Evolutionary conservation across 2,113 vertebrate species (phyloP).

Genomic region (Platanista minor): DNA sequence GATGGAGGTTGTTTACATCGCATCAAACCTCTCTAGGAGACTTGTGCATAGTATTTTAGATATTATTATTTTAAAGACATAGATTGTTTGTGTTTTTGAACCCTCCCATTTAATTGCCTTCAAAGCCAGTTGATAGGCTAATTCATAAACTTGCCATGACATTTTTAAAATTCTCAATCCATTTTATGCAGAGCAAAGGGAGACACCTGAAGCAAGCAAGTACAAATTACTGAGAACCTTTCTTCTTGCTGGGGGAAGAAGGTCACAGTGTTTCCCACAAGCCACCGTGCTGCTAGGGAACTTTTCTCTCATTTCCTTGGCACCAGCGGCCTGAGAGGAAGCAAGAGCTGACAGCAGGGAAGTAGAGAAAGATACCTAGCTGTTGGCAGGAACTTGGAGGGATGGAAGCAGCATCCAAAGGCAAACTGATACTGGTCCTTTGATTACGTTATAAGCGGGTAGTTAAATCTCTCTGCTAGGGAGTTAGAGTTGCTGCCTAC

Average conservation of each 20-base stretch:
- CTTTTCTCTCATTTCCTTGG: background rate
- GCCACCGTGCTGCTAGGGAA: background rate
- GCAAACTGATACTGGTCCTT: background rate
- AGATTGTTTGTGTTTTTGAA: background rate
- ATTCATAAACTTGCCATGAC: background rate
- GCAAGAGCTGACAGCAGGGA: background rate
- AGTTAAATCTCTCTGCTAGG: constrained; percentile 4
- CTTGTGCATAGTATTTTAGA: background rate
- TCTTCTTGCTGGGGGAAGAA: background rate
- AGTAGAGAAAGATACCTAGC: background rate
- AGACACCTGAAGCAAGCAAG: background rate
- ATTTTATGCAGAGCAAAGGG: background rate
- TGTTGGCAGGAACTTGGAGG: background rate
- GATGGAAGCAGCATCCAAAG: background rate
- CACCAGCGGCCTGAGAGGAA: background rate
- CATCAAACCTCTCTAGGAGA: background rate
- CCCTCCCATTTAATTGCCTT: background rate
- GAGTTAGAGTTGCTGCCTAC: background rate
- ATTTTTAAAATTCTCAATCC: background rate
- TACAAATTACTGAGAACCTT: background rate
- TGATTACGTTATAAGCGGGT: constrained; percentile 29
- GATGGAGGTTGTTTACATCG: background rate
- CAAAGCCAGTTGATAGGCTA: background rate
- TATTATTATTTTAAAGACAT: background rate
- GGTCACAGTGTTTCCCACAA: background rate